Evolutionary conservation across 2,797 vertebrate species (phyloP), one percentile per base, ranked within the genome.

Genomic region (Ataeniobius toweri): DNA sequence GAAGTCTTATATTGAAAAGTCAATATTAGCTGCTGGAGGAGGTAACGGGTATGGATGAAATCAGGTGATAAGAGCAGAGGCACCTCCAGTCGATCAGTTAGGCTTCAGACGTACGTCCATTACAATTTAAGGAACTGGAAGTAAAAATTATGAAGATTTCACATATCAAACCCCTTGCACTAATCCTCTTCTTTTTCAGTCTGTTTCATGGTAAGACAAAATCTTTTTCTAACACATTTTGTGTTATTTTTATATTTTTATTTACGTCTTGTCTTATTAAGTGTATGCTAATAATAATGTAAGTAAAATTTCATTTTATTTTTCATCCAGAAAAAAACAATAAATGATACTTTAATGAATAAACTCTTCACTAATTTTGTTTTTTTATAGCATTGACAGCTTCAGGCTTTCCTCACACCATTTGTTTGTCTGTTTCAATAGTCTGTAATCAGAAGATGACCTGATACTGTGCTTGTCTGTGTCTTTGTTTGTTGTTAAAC

Each of bases 131-230:
- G 18, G 36, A 48, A 0, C 0, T 44, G 41, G 13, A 26, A 1
- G 50, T n/a, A 12, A 39, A 74, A 46, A 41, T 31, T 16, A 73
- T 48, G 14, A 61, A 26, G 39, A 20, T 36, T 61, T 18, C 3
- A 44, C 28, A 31, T 2, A 3, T 46, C 5, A 90, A 73, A 71
- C 5, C 36, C n/a, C 18, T 65, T 16, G n/a, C 24, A 10, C 55
- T 88, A 2, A 2, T 76, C 18, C 18, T 82, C 65, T 48, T 81
- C 24, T 81, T 56, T 46, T 76, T 83, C 36, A 36, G 26, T 63
- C 39, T 90, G 22, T 75, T 85, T 80, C 74, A 79, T 0, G 74
- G 90, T 90, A 87, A 88, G 83, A 3, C n/a, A 41, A 56, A 36
- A 67, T 51, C 5, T 39, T 41, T 1, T 22, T 72, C 22, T 5